These are phyloP conservation scores for Odontothrips loti DNA, from an alignment of 2,888 invertebrate species.

Conservation along the genomic window DNA sequence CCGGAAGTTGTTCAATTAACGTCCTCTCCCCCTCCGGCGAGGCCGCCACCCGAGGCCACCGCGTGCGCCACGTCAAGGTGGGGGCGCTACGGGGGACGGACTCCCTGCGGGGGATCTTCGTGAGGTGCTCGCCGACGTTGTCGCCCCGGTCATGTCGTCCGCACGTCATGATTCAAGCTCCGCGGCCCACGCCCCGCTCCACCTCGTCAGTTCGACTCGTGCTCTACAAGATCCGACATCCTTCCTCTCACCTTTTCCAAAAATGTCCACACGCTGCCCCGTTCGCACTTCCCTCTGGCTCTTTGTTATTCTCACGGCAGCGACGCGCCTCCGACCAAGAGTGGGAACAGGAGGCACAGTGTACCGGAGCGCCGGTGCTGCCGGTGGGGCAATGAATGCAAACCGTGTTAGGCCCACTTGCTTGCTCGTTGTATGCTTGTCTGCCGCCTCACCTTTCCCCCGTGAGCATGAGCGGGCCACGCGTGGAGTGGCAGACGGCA, in stretches of 20 bases:
- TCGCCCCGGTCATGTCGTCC: not conserved
- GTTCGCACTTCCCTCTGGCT: no score
- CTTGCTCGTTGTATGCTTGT: not conserved
- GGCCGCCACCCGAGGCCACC: no score
- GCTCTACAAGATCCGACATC: no score
- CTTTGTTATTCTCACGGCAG: no score
- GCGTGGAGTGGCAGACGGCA: not conserved
- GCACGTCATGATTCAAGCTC: not conserved
- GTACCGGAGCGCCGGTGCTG: not conserved
- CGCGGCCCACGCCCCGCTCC: not conserved
- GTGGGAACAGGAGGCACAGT: not conserved
- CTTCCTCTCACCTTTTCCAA: no score
- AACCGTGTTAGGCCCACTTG: constrained; percentile 15
- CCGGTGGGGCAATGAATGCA: constrained; percentile 2
- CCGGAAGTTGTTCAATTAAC: constrained; percentile 26
- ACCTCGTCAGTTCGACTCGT: no score
- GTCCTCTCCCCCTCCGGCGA: not conserved
- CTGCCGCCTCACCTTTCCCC: not conserved
- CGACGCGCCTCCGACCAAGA: not conserved
- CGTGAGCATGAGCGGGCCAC: not conserved
- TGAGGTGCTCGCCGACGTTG: no score
- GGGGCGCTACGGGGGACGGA: not conserved
- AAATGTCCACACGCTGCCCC: no score
- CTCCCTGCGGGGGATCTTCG: not conserved
- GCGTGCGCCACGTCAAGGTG: not conserved